phyloP scores from a whole-genome alignment of 2,797 vertebrate species.

The Sebastes matsubarae region DNA sequence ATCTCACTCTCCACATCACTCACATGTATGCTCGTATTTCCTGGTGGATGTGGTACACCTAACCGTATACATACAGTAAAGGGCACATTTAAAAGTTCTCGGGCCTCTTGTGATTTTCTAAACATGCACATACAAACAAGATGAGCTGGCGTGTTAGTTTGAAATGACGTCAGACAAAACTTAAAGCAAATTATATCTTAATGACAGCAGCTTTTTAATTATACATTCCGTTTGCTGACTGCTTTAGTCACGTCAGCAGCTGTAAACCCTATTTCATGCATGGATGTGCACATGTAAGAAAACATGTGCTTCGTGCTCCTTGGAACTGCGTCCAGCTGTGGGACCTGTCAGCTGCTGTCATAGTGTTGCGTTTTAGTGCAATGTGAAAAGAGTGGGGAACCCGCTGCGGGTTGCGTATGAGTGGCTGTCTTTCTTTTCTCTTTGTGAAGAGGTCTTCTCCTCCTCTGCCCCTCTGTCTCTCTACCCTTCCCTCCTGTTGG shows the following conservation, averaged over 20 bases:
- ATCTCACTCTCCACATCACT: conserved; percentile 46
- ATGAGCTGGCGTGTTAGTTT: background rate
- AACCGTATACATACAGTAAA: background rate
- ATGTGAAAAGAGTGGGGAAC: conserved; percentile 24
- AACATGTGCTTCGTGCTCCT: conserved; percentile 22
- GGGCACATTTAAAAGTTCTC: background rate
- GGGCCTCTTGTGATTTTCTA: background rate
- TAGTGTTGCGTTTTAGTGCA: conserved; percentile 25
- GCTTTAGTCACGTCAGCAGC: conserved; percentile 26
- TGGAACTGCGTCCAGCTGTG: conserved; percentile 33
- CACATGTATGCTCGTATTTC: background rate
- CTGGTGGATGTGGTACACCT: background rate
- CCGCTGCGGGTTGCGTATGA: conserved; percentile 40
- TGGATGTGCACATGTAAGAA: conserved; percentile 42
- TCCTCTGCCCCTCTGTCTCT: conserved; percentile 31
- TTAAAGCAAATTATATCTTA: conserved; percentile 26
- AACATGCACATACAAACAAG: conserved; percentile 1
- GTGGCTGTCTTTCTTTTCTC: conserved; percentile 35
- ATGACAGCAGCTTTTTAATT: conserved; percentile 44
- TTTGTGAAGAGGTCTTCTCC: conserved; percentile 37
- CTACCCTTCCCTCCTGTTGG: conserved; percentile 32
- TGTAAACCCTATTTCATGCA: conserved; percentile 49
- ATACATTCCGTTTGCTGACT: conserved; percentile 15
- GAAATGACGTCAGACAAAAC: conserved; percentile 14
- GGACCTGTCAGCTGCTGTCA: conserved; percentile 57